A percentile compares a stretch with the other conserved stretches of the same genome.
Conservation (phyloP, 2,113 vertebrate genomes). For the Synchiropus splendidus region DNA sequence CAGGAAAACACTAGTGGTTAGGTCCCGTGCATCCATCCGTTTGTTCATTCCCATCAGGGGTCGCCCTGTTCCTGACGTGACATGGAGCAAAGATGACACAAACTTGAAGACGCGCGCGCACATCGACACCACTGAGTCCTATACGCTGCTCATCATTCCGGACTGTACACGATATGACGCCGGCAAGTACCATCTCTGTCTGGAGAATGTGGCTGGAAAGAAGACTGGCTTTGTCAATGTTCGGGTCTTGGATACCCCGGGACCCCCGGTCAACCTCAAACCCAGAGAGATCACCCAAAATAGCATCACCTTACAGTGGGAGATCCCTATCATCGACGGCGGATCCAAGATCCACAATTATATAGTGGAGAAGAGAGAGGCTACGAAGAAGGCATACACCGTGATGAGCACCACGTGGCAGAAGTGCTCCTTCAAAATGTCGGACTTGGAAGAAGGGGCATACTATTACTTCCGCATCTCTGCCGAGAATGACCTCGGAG, state of each 20-base stretch:
- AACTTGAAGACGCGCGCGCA: slow-evolving; percentile 83
- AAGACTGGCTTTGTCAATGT: slow-evolving; percentile 96
- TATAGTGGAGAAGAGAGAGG: slow-evolving; percentile 89
- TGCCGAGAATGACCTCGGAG: slow-evolving; percentile 93
- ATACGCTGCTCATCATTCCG: slow-evolving; percentile 86
- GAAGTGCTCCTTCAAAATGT: slow-evolving; percentile 86
- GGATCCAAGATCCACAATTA: slow-evolving; percentile 94
- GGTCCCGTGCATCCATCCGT: slow-evolving; percentile 84
- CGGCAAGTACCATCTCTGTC: slow-evolving; percentile 87
- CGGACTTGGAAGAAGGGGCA: slow-evolving; percentile 81
- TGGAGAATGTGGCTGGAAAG: slow-evolving; percentile 95
- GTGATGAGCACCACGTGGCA: slow-evolving; percentile 85
- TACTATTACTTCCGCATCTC: slow-evolving; percentile 94
- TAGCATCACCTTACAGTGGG: slow-evolving; percentile 91
- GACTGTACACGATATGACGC: slow-evolving; percentile 93
- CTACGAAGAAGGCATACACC: slow-evolving; percentile 90
- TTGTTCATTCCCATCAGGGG: slow-evolving; percentile 94
- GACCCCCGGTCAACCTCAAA: slow-evolving; percentile 87
- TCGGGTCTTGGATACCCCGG: slow-evolving; percentile 90
- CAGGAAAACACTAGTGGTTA: slow-evolving; percentile 90
- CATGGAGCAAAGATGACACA: slow-evolving; percentile 87
- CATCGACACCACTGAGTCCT: slow-evolving; percentile 94
- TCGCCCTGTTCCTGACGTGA: slow-evolving; percentile 86
- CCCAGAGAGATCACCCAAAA: slow-evolving; percentile 90
- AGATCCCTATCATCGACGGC: slow-evolving; percentile 93